These are phyloP conservation scores for Empidonax alnorum DNA, from an alignment of 2,113 vertebrate genomes.

Conservation along the genomic window DNA sequence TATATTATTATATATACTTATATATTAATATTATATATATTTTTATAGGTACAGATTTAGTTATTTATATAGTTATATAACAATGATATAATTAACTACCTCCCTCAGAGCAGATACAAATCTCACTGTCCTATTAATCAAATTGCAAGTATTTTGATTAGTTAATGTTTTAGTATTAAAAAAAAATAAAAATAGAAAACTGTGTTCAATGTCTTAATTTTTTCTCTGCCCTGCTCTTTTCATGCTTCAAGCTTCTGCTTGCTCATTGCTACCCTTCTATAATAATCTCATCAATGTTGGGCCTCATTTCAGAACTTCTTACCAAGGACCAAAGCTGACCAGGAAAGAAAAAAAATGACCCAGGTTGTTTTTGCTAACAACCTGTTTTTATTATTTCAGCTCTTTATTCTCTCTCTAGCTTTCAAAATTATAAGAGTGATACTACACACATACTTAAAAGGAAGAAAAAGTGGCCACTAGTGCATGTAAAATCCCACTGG, in stretches of 20 bases:
- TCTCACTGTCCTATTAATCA: background rate
- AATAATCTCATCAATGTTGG: background rate
- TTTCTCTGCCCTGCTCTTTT: background rate
- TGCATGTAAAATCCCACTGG: background rate
- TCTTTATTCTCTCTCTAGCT: background rate
- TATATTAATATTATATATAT: background rate
- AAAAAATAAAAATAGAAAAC: background rate
- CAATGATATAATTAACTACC: background rate
- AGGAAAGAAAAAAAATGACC: background rate
- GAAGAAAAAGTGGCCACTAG: background rate
- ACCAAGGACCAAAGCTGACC: background rate
- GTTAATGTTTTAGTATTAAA: background rate
- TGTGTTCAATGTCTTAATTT: background rate
- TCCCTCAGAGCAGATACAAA: background rate
- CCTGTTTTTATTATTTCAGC: background rate
- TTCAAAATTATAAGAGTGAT: background rate
- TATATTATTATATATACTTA: too few species aligned
- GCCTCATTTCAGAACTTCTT: background rate
- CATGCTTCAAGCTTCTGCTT: background rate
- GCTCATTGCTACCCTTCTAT: background rate
- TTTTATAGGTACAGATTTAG: background rate
- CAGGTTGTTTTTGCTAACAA: background rate
- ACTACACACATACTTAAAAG: background rate
- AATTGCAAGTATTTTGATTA: background rate
- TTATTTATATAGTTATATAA: background rate